A percentile compares a stretch with the other conserved stretches of the same genome.
Conservation (phyloP, 2,113 vertebrate species). For the Raja brachyura region DNA sequence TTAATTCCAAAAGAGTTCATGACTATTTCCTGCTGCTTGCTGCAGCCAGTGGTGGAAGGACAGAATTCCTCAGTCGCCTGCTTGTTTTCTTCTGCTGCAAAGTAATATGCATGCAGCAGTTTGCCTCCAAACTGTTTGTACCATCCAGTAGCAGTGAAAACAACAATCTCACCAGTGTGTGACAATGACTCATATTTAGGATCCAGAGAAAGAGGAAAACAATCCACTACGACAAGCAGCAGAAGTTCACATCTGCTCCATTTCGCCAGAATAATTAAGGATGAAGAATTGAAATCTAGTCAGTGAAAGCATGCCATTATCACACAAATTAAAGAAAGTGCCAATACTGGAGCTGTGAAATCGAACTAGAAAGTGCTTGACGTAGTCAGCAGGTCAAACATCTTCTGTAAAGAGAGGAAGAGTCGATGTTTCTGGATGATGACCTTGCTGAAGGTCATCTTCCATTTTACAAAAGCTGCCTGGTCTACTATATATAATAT, state of each 20-base stretch:
- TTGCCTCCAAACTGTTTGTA: constrained; percentile 37
- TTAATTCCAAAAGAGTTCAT: constrained; percentile 17
- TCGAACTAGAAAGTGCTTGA: not conserved
- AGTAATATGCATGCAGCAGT: constrained; percentile 15
- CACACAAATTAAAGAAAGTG: not conserved
- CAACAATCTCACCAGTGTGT: constrained; percentile 27
- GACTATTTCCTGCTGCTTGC: not conserved
- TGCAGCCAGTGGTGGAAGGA: constrained; percentile 36
- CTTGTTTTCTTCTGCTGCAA: constrained; percentile 31
- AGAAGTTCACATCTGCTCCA: constrained; percentile 12
- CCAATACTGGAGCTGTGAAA: not conserved
- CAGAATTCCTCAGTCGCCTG: constrained; percentile 40
- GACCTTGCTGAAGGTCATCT: not conserved
- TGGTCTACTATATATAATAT: not conserved
- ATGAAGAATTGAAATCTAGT: constrained; percentile 3
- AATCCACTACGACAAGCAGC: not conserved
- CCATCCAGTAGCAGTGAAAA: constrained; percentile 40
- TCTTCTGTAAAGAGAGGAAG: not conserved
- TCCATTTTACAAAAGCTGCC: not conserved
- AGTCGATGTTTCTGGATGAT: not conserved
- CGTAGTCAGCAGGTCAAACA: not conserved
- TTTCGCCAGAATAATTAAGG: not conserved
- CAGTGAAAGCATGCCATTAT: not conserved
- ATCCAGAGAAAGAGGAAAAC: not conserved
- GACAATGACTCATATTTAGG: constrained; percentile 42